These are phyloP conservation scores for Catharus fuscescens DNA, from an alignment of 2,113 vertebrate genomes.

Conservation along the genomic window DNA sequence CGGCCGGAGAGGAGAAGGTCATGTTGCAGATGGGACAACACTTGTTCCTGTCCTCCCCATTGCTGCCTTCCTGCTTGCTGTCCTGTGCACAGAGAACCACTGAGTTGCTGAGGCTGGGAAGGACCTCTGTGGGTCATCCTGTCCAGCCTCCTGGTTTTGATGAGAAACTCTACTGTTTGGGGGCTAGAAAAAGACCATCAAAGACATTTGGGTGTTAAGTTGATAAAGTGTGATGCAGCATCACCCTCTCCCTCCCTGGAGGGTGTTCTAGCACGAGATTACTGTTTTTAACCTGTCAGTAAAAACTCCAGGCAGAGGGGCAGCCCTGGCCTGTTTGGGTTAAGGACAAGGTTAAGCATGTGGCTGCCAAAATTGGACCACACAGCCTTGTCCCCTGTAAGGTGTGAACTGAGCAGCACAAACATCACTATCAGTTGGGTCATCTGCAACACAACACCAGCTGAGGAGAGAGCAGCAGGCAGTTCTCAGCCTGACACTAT, in stretches of 20 bases:
- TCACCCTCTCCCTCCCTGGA: background rate
- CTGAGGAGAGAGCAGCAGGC: background rate
- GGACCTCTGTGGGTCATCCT: background rate
- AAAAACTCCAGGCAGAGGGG: background rate
- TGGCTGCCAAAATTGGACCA: background rate
- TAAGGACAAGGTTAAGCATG: background rate
- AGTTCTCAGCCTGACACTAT: background rate
- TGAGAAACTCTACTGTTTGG: background rate
- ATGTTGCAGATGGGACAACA: constrained; percentile 93
- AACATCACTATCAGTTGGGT: background rate
- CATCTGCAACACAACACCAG: constrained; percentile 10
- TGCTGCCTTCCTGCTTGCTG: constrained; percentile 78
- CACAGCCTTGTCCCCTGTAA: background rate
- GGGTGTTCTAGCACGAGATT: background rate
- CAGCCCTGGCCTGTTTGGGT: background rate
- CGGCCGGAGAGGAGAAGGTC: constrained; percentile 90
- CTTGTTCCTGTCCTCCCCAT: constrained; percentile 86
- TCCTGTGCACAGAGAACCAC: constrained; percentile 28
- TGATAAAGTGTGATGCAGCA: background rate
- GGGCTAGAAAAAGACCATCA: background rate
- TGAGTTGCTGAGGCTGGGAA: background rate
- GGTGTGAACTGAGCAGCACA: constrained; percentile 1
- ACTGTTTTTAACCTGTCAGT: background rate
- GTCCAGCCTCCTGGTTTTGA: background rate
- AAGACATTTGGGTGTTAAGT: accelerated